These are phyloP conservation scores for Dyspetes luteomarginatus DNA, from an alignment of 2,888 invertebrate species.

Conservation along the genomic window DNA sequence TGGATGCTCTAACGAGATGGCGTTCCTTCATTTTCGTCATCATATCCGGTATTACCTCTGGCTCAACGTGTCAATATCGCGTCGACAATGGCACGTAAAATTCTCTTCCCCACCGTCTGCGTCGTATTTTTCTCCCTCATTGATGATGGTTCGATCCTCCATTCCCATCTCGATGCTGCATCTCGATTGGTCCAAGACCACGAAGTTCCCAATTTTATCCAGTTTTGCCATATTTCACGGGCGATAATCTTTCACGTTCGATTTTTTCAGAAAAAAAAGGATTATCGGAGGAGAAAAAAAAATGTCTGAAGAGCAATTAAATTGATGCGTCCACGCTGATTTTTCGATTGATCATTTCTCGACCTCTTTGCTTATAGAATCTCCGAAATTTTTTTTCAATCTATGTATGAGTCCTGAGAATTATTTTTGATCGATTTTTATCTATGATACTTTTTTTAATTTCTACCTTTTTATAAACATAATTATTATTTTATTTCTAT, in stretches of 20 bases:
- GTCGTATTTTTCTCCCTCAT: conserved; percentile 19
- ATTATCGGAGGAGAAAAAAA: background rate
- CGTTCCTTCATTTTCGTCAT: conserved; percentile 49
- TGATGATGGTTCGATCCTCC: conserved; percentile 15
- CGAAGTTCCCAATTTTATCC: conserved; percentile 13
- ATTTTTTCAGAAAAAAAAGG: background rate
- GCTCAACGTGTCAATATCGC: conserved; percentile 23
- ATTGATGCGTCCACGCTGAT: conserved; percentile 18
- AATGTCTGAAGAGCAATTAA: conserved; percentile 38
- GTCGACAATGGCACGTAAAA: conserved; percentile 10
- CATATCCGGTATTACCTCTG: conserved; percentile 17
- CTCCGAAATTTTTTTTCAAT: conserved; percentile 1
- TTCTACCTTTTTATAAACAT: background rate
- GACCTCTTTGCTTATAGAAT: conserved; percentile 11
- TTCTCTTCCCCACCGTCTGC: background rate
- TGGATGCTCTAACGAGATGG: conserved; percentile 49
- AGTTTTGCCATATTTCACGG: conserved; percentile 53
- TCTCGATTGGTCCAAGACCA: conserved; percentile 45
- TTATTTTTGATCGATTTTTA: background rate
- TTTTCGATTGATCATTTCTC: conserved; percentile 43
- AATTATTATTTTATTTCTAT: background rate
- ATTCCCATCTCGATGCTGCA: conserved; percentile 15
- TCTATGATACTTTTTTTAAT: background rate
- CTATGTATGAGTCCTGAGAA: background rate
- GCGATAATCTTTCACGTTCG: background rate